A percentile compares a stretch with the other conserved stretches of the same genome.
phyloP scores from a whole-genome alignment of 2,797 vertebrate species.

The Anguilla obscura region DNA sequence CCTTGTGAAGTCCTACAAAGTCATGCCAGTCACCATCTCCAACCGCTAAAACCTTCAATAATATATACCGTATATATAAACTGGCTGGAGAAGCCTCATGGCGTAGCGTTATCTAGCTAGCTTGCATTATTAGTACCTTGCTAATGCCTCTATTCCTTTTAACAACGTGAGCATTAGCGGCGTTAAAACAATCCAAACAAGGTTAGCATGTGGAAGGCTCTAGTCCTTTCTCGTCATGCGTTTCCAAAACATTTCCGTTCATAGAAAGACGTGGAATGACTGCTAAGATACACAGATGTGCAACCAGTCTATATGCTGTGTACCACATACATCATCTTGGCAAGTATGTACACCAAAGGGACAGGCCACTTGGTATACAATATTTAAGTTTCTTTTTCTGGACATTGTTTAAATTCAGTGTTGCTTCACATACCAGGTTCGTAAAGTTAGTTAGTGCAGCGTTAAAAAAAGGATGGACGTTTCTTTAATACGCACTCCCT shows the following conservation, averaged over 20 bases:
- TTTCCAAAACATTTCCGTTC: background rate
- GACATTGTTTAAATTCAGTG: slow-evolving; percentile 27
- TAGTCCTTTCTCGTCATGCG: background rate
- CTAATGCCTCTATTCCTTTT: background rate
- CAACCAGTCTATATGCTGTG: background rate
- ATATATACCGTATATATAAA: slow-evolving; percentile 1
- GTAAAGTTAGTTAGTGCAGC: slow-evolving; percentile 6
- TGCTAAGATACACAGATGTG: background rate
- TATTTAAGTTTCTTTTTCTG: background rate
- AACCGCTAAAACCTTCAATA: background rate
- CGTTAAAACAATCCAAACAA: background rate
- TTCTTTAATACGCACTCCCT: background rate
- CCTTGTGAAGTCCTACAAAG: background rate
- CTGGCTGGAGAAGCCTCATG: background rate
- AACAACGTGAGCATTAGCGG: background rate
- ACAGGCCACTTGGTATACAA: background rate
- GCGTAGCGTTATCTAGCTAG: background rate
- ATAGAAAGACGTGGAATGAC: background rate
- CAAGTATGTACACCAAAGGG: background rate
- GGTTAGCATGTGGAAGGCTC: background rate
- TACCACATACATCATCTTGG: background rate
- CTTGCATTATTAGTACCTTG: background rate
- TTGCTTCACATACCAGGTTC: slow-evolving; percentile 41
- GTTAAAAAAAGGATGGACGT: background rate
- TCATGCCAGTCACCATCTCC: background rate